Conservation (phyloP, 2,113 vertebrate species). For the Loxodonta africana region DNA sequence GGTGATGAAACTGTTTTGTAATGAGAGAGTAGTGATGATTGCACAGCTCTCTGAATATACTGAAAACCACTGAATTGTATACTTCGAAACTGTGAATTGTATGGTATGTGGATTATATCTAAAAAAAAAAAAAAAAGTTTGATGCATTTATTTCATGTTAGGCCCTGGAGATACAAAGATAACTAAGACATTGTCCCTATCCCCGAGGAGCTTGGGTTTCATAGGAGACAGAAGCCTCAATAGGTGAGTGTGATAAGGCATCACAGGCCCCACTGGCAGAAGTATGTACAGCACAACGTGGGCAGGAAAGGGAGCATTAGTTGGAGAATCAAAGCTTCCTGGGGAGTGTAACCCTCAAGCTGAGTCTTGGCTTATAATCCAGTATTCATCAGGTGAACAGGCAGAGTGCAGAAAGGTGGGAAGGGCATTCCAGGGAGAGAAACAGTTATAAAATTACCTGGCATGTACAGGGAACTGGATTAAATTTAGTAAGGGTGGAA, state of each 20-base stretch:
- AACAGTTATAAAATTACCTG: neutral
- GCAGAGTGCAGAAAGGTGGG: neutral
- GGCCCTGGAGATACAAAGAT: neutral
- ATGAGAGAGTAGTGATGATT: no score
- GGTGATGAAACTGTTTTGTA: no score
- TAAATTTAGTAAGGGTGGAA: neutral
- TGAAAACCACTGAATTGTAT: no score
- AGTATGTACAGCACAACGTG: neutral
- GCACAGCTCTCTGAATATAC: no score
- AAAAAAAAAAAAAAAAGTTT: neutral
- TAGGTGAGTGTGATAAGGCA: neutral
- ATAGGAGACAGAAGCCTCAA: neutral
- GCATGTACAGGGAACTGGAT: neutral
- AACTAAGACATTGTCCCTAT: neutral
- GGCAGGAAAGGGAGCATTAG: neutral
- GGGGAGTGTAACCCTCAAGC: neutral
- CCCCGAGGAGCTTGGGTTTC: neutral
- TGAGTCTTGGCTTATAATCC: neutral
- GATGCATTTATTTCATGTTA: neutral
- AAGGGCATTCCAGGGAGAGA: neutral
- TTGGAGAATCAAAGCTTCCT: neutral
- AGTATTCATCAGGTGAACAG: neutral
- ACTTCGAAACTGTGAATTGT: no score
- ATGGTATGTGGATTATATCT: no score
- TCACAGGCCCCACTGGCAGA: neutral